phyloP scores from a whole-genome alignment of 2,113 vertebrate genomes.

The Cinclus mexicanus region DNA sequence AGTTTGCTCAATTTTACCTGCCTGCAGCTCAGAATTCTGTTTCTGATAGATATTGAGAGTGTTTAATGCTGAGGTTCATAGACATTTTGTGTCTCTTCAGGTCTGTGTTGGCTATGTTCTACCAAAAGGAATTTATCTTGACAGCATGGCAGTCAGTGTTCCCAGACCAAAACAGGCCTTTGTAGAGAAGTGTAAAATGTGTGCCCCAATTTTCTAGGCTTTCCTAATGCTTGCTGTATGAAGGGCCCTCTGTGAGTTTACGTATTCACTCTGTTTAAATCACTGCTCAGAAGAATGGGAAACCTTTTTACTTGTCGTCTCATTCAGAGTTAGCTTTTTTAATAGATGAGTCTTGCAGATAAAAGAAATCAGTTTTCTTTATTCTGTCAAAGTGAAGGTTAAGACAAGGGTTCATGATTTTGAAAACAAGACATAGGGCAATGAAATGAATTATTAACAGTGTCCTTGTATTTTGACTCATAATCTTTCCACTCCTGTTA shows the following conservation, averaged over 20 bases:
- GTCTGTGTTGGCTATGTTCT: background rate
- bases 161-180: background rate
- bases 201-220: background rate
- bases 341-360: background rate
- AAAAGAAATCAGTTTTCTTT: constrained; percentile 34
- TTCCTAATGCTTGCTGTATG: background rate
- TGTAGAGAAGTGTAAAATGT: background rate
- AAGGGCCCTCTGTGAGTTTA: background rate
- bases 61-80: background rate
- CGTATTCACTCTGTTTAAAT: background rate
- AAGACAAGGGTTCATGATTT: constrained; percentile 14
- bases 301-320: background rate
- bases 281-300: background rate
- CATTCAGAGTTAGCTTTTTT: background rate
- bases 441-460: constrained; percentile 34
- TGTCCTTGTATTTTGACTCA: constrained; percentile 15
- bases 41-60: background rate
- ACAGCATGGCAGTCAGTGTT: background rate
- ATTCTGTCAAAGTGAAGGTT: constrained; percentile 22
- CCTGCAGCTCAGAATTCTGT: background rate
- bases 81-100: background rate
- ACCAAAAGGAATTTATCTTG: background rate
- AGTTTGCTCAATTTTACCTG: background rate
- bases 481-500: constrained; percentile 3
- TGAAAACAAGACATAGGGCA: constrained; percentile 20